Percentiles rank a stretch among this genome's conserved stretches.
phyloP scores from a whole-genome alignment of 2,797 vertebrate genomes.

The Leptoclinus maculatus region DNA sequence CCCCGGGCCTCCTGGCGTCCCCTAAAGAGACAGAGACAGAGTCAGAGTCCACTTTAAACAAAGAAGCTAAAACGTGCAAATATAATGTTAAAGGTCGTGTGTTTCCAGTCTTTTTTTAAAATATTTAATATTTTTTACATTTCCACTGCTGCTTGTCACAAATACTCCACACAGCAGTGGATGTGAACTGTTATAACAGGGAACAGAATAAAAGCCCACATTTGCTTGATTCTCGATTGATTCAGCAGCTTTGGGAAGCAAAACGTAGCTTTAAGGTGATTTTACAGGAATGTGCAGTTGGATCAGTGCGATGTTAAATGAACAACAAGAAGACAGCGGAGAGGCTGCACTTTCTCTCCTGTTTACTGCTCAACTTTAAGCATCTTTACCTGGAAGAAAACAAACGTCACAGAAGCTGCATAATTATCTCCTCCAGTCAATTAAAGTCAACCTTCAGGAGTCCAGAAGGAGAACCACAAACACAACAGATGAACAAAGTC shows the following conservation, averaged over 20 bases:
- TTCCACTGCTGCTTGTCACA: no score
- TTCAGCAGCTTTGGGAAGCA: no score
- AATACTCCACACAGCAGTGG: background rate
- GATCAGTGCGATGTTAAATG: background rate
- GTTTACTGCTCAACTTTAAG: background rate
- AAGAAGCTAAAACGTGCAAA: background rate
- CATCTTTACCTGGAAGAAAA: background rate
- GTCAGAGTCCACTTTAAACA: background rate
- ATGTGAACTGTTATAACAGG: background rate
- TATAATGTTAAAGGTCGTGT: no score
- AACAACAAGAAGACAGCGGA: background rate
- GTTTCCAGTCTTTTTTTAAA: no score
- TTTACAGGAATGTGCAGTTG: background rate
- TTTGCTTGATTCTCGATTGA: no score
- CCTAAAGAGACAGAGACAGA: slow-evolving; percentile 77
- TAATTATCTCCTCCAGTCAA: background rate
- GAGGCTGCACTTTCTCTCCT: background rate
- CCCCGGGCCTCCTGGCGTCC: slow-evolving; percentile 87
- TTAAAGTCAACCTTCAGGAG: background rate
- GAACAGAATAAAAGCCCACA: background rate
- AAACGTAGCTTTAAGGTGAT: no score
- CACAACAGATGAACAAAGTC: background rate
- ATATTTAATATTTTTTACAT: no score
- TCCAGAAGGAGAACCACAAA: background rate
- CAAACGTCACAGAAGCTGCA: background rate